These are phyloP conservation scores for Cataglyphis hispanica DNA, from an alignment of 1,140 invertebrate genomes.

Conservation along the genomic window DNA sequence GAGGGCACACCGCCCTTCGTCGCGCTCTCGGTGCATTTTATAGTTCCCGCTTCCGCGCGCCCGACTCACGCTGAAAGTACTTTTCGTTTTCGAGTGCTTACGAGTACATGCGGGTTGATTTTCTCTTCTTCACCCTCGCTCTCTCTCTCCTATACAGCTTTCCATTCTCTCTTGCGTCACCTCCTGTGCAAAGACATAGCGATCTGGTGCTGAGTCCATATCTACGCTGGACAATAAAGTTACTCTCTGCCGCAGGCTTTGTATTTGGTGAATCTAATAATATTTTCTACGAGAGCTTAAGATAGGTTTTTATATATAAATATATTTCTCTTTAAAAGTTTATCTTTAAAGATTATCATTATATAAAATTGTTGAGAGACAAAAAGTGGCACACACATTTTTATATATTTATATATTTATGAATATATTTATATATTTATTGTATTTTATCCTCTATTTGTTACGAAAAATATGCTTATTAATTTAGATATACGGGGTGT, in stretches of 20 bases:
- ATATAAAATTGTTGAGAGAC: background rate
- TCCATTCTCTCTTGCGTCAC: conserved; percentile 59
- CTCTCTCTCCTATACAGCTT: conserved; percentile 26
- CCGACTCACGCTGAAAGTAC: conserved; percentile 77
- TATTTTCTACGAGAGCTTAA: background rate
- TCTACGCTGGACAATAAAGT: background rate
- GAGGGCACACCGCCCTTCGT: conserved; percentile 56
- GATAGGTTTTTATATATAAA: background rate
- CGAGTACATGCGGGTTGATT: conserved; percentile 79
- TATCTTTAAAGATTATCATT: background rate
- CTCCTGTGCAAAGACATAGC: conserved; percentile 23
- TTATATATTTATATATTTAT: background rate
- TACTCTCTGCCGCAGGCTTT: background rate
- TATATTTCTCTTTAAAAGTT: background rate
- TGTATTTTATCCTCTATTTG: background rate
- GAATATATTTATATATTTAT: conserved; percentile 5
- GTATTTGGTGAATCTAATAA: background rate
- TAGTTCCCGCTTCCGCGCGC: conserved; percentile 70
- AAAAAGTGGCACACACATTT: background rate
- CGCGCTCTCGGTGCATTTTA: conserved; percentile 67
- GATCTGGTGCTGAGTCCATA: background rate
- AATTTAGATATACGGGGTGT: background rate
- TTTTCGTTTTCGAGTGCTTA: conserved; percentile 78
- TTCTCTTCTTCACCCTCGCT: conserved; percentile 63
- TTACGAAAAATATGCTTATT: background rate